Evolutionary conservation across 2,113 vertebrate species (phyloP), one percentile per base, ranked within the genome.

Genomic region (Brevimyrus niger): DNA sequence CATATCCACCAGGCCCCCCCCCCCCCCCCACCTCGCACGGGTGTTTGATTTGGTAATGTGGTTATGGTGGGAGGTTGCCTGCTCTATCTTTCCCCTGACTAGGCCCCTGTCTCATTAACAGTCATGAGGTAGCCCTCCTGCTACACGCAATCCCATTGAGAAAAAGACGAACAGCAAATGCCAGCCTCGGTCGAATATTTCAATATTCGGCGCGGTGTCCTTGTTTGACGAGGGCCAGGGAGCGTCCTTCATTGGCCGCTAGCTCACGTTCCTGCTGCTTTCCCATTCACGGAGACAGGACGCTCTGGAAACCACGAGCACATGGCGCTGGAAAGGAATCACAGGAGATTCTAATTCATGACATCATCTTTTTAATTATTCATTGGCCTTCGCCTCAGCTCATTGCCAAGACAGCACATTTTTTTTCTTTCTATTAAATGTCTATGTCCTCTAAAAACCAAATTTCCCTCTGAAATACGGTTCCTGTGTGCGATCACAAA

Each of bases 1-100:
- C 86, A 89, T 73, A 83, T 35, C 92, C 42, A 87, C 84, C 31
- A 50, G 58, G 87, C 65, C 11, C 87, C 55, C 82, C 87, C 9
- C 42, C 42, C 42, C 42, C 11, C 87, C 55, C 44, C 55, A 10
- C 19, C 87, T 38, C 48, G 1, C 48, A 19, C 3, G 50, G 85
- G 6, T 55, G 47, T 53, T 87, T 53, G 50, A 31, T 50, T 47
- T 51, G 82, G 82, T 50, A 23, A 51, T 51, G n/a, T 1, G 48
- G 84, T 83, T 23, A 9, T 9, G 23, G 13, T 35, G 23, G 85
- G 5, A 42, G 73, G 73, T 42, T 19, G 3, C 69, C 69, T 35
- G 3, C 38, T 38, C 35, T 38, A n/a, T 46, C 11, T 31, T 13
- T 50, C 5, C 31, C n/a, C 27, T 87, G n/a, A 53, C 50, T 53